Evolutionary conservation across 2,888 invertebrate genomes (phyloP), one percentile per base, ranked within the genome.

Genomic region (Oasisia sp.): DNA sequence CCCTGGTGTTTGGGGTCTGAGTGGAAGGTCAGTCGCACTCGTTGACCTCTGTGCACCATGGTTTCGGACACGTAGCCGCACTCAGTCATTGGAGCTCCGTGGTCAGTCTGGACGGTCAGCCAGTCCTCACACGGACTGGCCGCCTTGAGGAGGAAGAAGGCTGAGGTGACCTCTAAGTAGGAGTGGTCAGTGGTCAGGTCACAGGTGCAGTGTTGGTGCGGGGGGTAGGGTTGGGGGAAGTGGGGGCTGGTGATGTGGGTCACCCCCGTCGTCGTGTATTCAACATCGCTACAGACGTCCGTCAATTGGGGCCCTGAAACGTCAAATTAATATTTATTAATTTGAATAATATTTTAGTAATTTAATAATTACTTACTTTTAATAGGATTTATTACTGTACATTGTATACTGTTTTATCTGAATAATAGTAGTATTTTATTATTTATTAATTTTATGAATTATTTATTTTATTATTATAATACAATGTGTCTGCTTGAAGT

Each of bases 141-240:
- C 27, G 93, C 91, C 91, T 93, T 92, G 50, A 93, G 93, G 89
- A 93, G 92, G 91, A 93, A 93, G 93, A 93, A 93, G 32, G 92
- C 92, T 0, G 89, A 91, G 56, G 91, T 90, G n/a, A 93, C 12
- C 91, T 92, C 92, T 7, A 92, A 91, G 32, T 74, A 32, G 14
- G 50, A 56, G 27, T 38, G 44, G 11, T 50, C 91, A 11, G 92
- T 89, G 38, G 89, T 92, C 32, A 93, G n/a, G 9, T 91, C 32
- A 91, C 94, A 94, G 38, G 92, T 92, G 89, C 94, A 94, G 93
- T 94, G 92, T 56, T 92, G 91, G 91, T 93, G 56, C 4, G 93
- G 93, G 44, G 94, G 94, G 92, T 94, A 94, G 92, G 93, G 92
- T 56, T 94, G 92, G 4, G 94, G 94, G 89, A 94, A 94, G 32